phyloP scores from a whole-genome alignment of 1,140 invertebrate species.

The Drosophila kohkoa region DNA sequence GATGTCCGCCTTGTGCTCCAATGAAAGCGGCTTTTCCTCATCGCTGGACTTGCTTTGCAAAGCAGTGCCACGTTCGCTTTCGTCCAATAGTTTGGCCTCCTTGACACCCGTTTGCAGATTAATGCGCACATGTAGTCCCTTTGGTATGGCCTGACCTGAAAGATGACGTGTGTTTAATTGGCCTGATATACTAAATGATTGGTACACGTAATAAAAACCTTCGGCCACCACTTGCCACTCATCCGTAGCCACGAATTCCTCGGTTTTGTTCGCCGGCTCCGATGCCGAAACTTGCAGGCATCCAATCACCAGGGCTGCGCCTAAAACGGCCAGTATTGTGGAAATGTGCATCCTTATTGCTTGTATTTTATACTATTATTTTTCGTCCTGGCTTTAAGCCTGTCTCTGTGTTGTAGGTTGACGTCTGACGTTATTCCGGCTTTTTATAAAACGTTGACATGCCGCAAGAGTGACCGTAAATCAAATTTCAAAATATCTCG shows the following conservation, averaged over 20 bases:
- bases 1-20: conserved; percentile 68
- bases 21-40: conserved; percentile 18
- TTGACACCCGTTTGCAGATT: conserved; percentile 90
- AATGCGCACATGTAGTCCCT: conserved; percentile 90
- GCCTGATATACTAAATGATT: conserved; percentile 14
- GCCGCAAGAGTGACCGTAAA: background rate
- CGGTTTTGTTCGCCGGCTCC: conserved; percentile 51
- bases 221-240: conserved; percentile 88
- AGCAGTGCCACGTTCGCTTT: conserved; percentile 67
- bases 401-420: background rate
- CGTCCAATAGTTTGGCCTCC: conserved; percentile 90
- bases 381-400: background rate
- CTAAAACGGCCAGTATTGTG: conserved; percentile 1
- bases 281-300: conserved; percentile 15
- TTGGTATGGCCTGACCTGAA: conserved; percentile 89
- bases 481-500: background rate
- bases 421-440: conserved; percentile 9
- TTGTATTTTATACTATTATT: conserved; percentile 3
- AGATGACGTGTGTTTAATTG: background rate
- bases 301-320: conserved; percentile 11
- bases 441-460: conserved; percentile 31
- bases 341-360: background rate
- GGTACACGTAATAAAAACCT: conserved; percentile 85
- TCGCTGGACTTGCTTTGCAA: conserved; percentile 47
- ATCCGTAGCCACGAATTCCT: conserved; percentile 86